Conservation (phyloP, 2,113 vertebrate genomes). For the Puma concolor region DNA sequence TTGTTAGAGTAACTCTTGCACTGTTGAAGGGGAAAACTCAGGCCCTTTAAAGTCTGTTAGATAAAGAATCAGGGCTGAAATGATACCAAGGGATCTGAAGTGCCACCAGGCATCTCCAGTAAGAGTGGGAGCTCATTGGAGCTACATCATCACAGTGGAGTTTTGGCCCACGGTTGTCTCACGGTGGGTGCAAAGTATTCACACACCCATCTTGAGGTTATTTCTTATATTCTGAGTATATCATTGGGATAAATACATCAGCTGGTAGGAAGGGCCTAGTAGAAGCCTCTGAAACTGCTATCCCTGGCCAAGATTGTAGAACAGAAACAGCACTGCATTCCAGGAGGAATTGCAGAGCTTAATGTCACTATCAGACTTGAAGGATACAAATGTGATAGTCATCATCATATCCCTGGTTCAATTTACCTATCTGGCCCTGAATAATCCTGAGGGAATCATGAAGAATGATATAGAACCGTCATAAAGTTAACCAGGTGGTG, state of each 20-base stretch:
- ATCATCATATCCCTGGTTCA: not conserved
- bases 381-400: not conserved
- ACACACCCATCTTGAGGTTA: not conserved
- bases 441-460: not conserved
- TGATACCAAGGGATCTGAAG: not conserved
- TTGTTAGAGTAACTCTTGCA: not conserved
- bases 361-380: not conserved
- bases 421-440: not conserved
- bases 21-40: not conserved
- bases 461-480: not conserved
- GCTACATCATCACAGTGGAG: not conserved
- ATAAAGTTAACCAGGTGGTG: not conserved
- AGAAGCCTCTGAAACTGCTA: not conserved
- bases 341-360: not conserved
- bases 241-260: not conserved
- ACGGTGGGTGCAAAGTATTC: not conserved
- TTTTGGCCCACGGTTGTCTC: not conserved
- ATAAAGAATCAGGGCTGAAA: not conserved
- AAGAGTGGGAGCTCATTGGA: not conserved
- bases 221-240: not conserved
- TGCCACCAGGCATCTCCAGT: not conserved
- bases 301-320: not conserved
- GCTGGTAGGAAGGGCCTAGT: not conserved
- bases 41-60: not conserved
- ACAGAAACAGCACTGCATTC: not conserved